Evolutionary conservation across 1,140 invertebrate genomes (phyloP).

Genomic region (Euschistus heros): DNA sequence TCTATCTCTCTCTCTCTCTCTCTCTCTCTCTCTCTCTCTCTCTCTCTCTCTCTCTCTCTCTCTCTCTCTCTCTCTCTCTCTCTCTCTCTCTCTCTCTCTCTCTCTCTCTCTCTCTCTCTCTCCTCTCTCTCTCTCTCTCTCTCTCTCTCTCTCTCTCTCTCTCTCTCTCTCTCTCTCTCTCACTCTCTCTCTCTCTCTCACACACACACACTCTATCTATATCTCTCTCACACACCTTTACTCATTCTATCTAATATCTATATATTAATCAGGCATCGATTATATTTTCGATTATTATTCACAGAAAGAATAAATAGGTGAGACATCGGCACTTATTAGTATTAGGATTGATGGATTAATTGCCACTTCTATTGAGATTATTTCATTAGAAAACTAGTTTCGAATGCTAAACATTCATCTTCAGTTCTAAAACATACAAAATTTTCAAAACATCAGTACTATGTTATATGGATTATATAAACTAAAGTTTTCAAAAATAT

Average conservation of each 20-base stretch:
- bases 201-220: neutral
- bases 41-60: constrained; percentile 28
- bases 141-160: constrained; percentile 13
- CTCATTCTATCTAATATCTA: neutral
- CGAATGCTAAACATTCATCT: too few relatives aligned
- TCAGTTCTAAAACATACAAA: too few relatives aligned
- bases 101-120: constrained; percentile 10
- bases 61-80: constrained; percentile 20
- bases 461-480: too few relatives aligned
- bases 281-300: too few relatives aligned
- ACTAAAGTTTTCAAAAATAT: too few relatives aligned
- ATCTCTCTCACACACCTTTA: neutral
- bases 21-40: constrained; percentile 24
- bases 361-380: too few relatives aligned
- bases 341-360: too few relatives aligned
- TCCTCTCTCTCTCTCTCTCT: constrained; percentile 17
- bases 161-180: constrained; percentile 32
- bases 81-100: constrained; percentile 19
- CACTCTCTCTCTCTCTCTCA: constrained; percentile 29
- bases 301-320: too few relatives aligned
- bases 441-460: too few relatives aligned
- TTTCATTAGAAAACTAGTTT: too few relatives aligned
- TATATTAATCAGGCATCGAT: too few relatives aligned
- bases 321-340: too few relatives aligned
- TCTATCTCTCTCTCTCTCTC: constrained; percentile 25